A percentile compares a stretch with the other conserved stretches of the same genome.
Evolutionary conservation across 2,888 invertebrate species (phyloP).

Genomic region (Cataglyphis cursor): DNA sequence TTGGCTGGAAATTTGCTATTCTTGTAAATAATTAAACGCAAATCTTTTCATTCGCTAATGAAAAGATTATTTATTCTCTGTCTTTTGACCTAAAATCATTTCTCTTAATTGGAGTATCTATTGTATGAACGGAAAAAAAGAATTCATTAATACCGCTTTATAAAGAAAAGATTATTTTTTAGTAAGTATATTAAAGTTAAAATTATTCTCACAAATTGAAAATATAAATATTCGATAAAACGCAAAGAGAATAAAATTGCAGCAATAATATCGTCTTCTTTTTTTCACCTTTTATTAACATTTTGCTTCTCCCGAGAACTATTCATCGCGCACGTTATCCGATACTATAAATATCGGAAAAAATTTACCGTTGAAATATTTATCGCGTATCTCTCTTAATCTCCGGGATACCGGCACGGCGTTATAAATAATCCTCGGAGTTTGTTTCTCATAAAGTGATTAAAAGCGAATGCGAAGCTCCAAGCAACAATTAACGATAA

Average conservation of each 20-base stretch:
- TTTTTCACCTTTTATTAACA: not conserved
- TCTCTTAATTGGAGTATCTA: not conserved
- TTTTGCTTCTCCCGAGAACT: not conserved
- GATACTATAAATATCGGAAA: slow-evolving; percentile 14
- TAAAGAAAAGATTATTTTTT: not conserved
- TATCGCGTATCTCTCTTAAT: not conserved
- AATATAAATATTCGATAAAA: not conserved
- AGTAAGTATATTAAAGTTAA: not conserved
- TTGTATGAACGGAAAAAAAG: not conserved
- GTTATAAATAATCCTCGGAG: slow-evolving; percentile 22
- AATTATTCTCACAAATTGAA: not conserved
- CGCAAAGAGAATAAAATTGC: slow-evolving; percentile 7
- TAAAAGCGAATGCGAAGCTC: not conserved
- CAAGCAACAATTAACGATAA: slow-evolving; percentile 4
- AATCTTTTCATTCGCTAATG: not conserved
- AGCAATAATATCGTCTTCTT: not conserved
- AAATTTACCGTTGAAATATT: slow-evolving; percentile 18
- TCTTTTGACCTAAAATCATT: not conserved
- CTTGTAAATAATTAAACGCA: not conserved
- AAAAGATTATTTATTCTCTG: not conserved
- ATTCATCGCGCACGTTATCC: not conserved
- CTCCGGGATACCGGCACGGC: not conserved
- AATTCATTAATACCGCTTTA: not conserved
- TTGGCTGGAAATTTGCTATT: not conserved
- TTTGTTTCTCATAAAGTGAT: not conserved